Evolutionary conservation across 2,888 invertebrate genomes (phyloP).

Genomic region (Lutraria lutraria): DNA sequence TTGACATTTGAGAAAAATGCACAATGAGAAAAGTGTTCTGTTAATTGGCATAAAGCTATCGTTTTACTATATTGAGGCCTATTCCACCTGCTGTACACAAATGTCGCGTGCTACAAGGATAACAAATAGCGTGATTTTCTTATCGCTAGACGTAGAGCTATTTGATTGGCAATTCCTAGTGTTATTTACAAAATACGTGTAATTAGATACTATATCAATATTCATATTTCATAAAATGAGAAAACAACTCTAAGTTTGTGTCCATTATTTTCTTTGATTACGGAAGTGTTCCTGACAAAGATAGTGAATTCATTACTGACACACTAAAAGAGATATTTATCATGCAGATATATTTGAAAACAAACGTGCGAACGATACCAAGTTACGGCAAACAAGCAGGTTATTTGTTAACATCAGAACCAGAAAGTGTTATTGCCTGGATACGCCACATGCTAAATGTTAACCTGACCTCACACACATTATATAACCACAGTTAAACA

Average conservation of each 20-base stretch:
- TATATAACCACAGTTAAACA: too few species aligned
- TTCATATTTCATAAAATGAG: conserved; percentile 8
- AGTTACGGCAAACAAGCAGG: too few species aligned
- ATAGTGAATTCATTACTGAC: background rate
- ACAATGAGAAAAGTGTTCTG: too few species aligned
- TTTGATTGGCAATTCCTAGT: background rate
- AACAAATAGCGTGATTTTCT: background rate
- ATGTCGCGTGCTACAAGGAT: too few species aligned
- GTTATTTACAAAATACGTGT: conserved; percentile 3
- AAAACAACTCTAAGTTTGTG: background rate
- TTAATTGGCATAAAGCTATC: too few species aligned
- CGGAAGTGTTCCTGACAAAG: background rate
- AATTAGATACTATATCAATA: background rate
- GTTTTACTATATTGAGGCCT: too few species aligned
- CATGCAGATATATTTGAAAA: too few species aligned
- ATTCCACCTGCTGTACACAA: too few species aligned
- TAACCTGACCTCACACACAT: background rate
- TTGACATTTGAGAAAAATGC: too few species aligned
- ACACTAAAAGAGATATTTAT: too few species aligned
- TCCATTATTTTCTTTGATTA: background rate
- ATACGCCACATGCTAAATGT: background rate
- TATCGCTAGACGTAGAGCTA: background rate
- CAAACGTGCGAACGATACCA: too few species aligned
- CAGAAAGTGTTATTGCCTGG: background rate
- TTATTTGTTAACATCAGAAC: too few species aligned